These are phyloP conservation scores for Amphiduros pacificus DNA, from an alignment of 2,888 invertebrate species.

Conservation along the genomic window DNA sequence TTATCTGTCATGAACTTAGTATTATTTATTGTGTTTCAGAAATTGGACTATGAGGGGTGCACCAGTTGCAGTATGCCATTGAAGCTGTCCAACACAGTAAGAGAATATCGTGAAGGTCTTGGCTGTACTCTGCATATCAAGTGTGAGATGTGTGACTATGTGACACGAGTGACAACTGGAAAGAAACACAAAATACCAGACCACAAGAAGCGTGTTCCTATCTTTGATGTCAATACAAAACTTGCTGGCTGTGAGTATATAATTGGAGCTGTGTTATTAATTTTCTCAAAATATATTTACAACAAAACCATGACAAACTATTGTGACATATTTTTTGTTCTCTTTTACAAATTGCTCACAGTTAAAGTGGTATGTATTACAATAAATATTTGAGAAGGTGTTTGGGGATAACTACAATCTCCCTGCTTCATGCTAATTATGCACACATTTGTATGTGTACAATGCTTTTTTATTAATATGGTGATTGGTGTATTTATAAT, in stretches of 20 bases:
- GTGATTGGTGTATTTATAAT: too few species aligned
- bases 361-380: neutral
- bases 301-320: too few species aligned
- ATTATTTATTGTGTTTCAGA: neutral
- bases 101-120: neutral
- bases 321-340: too few species aligned
- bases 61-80: neutral
- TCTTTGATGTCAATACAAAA: constrained; percentile 7
- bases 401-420: neutral
- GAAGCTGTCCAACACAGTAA: neutral
- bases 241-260: neutral
- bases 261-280: neutral
- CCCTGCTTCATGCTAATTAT: too few species aligned
- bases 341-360: too few species aligned
- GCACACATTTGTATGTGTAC: too few species aligned
- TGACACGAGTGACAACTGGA: constrained; percentile 1
- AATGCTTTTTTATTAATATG: too few species aligned
- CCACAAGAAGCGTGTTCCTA: neutral
- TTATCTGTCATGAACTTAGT: too few species aligned
- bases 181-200: neutral
- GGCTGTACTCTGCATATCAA: neutral
- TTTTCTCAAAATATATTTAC: neutral
- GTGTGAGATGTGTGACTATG: neutral
- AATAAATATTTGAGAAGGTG: neutral
- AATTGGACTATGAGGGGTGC: neutral